Evolutionary conservation across 1,140 invertebrate species (phyloP).

Genomic region (Brachionus asplanchnoidis): DNA sequence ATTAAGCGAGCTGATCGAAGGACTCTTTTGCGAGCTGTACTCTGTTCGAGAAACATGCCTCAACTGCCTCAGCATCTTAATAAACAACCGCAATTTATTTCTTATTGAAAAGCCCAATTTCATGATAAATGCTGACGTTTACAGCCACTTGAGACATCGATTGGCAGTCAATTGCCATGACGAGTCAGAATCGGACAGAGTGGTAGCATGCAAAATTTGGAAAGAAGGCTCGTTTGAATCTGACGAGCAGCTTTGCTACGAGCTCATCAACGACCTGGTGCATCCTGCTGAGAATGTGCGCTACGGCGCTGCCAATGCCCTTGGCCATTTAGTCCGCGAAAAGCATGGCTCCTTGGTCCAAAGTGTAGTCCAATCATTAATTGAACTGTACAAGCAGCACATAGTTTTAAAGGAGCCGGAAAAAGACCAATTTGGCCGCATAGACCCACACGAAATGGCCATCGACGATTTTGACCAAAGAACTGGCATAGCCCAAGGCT

Average conservation of each 20-base stretch:
- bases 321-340: conserved; percentile 59
- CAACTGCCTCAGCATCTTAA: neutral
- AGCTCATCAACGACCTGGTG: conserved; percentile 64
- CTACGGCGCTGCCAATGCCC: conserved; percentile 68
- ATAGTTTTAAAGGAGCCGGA: conserved; percentile 73
- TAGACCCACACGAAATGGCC: conserved; percentile 67
- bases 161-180: neutral
- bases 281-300: conserved; percentile 74
- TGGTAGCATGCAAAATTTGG: neutral
- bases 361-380: conserved; percentile 63
- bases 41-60: neutral
- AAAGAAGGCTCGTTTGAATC: conserved; percentile 2
- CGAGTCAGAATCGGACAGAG: neutral
- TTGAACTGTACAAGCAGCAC: conserved; percentile 69
- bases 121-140: neutral
- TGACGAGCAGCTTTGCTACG: neutral
- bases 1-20: neutral
- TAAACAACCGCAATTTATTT: conserved; percentile 16
- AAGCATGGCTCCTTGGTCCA: conserved; percentile 60
- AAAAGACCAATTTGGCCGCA: conserved; percentile 83
- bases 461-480: conserved; percentile 81
- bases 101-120: neutral
- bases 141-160: neutral
- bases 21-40: neutral
- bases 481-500: conserved; percentile 75